Conservation (phyloP, 2,113 vertebrate species). For the Motacilla tschutschensis region DNA sequence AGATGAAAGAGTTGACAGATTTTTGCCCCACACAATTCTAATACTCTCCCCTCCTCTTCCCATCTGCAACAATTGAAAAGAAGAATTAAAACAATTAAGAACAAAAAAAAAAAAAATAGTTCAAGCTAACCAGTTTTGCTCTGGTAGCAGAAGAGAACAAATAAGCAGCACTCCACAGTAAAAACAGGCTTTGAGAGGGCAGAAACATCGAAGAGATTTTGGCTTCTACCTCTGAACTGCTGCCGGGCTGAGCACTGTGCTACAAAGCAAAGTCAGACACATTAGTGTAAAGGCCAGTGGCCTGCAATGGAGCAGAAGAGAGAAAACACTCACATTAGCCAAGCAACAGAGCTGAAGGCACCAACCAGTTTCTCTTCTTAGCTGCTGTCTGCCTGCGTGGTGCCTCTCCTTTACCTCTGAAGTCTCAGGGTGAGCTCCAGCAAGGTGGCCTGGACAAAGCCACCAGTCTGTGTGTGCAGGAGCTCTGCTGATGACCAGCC, state of each 20-base stretch:
- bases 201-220: not conserved
- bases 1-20: not conserved
- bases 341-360: not conserved
- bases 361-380: not conserved
- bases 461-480: not conserved
- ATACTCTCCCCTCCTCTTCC: not conserved
- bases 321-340: not conserved
- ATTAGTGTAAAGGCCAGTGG: slow-evolving; percentile 11
- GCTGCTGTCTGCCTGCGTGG: not conserved
- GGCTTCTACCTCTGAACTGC: not conserved
- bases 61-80: not conserved
- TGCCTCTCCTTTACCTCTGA: rapidly evolving
- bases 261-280: slow-evolving; percentile 3
- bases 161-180: not conserved
- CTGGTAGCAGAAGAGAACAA: not conserved
- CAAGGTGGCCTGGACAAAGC: not conserved
- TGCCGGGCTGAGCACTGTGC: rapidly evolving
- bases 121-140: not conserved
- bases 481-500: not conserved
- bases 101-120: not conserved
- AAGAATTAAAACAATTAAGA: not conserved
- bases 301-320: not conserved
- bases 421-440: not conserved
- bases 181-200: not conserved
- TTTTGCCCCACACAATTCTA: not conserved